Conservation (phyloP, 2,113 vertebrate species). For the Thamnaconus septentrionalis region DNA sequence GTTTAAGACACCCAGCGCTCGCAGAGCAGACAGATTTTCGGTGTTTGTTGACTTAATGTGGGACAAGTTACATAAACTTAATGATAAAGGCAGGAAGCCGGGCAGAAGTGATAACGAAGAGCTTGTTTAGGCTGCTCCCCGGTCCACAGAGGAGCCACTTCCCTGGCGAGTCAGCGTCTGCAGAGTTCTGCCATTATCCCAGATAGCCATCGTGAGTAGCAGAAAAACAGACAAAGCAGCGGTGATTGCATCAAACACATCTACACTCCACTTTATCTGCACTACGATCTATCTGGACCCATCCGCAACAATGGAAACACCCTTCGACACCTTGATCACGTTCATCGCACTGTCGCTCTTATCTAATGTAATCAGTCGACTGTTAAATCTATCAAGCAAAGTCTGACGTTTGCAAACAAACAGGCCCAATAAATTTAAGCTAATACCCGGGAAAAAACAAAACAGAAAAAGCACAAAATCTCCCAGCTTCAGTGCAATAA, state of each 20-base stretch:
- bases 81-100: slow-evolving; percentile 46
- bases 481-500: not conserved
- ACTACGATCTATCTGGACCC: not conserved
- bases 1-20: slow-evolving; percentile 16
- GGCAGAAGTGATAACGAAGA: slow-evolving; percentile 11
- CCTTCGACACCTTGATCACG: too few relatives aligned
- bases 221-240: not conserved
- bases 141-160: slow-evolving; percentile 30
- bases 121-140: not conserved
- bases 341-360: not conserved
- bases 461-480: too few relatives aligned
- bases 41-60: slow-evolving; percentile 26
- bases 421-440: too few relatives aligned
- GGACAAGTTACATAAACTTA: slow-evolving; percentile 30
- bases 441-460: too few relatives aligned
- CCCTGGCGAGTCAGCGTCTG: slow-evolving; percentile 1
- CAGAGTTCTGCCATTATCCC: not conserved
- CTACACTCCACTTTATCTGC: too few relatives aligned
- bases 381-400: not conserved
- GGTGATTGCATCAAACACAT: not conserved
- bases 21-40: slow-evolving; percentile 6
- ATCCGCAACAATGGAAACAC: not conserved
- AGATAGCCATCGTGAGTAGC: slow-evolving; percentile 5
- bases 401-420: too few relatives aligned
- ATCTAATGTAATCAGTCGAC: not conserved